Evolutionary conservation across 2,113 vertebrate species (phyloP).

Genomic region (Sisor rabdophorus): DNA sequence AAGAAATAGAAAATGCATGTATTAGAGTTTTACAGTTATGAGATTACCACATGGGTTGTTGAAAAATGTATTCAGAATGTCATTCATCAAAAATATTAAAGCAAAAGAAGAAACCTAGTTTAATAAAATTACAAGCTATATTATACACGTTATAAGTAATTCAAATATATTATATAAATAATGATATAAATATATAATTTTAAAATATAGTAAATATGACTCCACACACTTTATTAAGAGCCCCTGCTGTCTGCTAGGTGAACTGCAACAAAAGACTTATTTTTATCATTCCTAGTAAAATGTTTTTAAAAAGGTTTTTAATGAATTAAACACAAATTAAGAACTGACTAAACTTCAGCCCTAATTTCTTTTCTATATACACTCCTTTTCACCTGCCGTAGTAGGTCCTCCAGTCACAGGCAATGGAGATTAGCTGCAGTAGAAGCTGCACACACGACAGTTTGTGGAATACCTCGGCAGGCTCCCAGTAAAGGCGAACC

Average conservation of each 20-base stretch:
- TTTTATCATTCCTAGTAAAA: no score
- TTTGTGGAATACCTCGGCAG: conserved; percentile 95
- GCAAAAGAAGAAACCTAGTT: not conserved
- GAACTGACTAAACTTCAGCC: no score
- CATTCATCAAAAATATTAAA: not conserved
- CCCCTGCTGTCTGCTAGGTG: not conserved
- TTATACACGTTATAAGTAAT: no score
- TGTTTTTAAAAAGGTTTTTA: no score
- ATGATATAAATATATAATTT: no score
- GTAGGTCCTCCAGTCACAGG: conserved; percentile 97
- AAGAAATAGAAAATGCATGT: no score
- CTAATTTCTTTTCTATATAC: not conserved
- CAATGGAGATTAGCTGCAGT: conserved; percentile 94
- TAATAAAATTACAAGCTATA: not conserved
- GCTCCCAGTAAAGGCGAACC: conserved; percentile 92
- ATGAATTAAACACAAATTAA: no score
- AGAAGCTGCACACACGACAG: conserved; percentile 94
- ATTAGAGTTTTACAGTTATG: not conserved
- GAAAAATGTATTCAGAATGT: no score
- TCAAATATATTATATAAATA: no score
- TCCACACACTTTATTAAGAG: not conserved
- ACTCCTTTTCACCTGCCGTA: conserved; percentile 82
- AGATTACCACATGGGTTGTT: not conserved
- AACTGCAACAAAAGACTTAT: not conserved
- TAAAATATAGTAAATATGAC: no score